Conservation (phyloP, 64 coral and sea anemone genomes). For the Montipora foliosa region DNA sequence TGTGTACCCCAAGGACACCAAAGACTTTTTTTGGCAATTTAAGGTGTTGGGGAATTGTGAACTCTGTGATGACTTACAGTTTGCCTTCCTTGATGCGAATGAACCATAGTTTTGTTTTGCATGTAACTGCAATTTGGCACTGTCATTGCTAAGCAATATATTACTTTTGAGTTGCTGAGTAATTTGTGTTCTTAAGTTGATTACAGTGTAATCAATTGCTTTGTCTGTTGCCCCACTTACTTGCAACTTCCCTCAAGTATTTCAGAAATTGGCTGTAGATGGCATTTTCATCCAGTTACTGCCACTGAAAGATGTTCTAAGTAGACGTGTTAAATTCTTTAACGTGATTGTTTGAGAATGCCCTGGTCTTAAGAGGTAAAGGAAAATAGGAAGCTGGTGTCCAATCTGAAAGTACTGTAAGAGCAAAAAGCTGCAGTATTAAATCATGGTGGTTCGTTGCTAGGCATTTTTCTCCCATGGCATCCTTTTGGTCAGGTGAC, state of each 20-base stretch:
- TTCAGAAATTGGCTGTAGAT: background rate
- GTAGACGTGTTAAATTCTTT: slow-evolving; percentile 36
- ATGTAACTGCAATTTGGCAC: slow-evolving; percentile 37
- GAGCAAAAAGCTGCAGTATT: background rate
- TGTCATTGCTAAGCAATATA: slow-evolving; percentile 3
- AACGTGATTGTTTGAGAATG: slow-evolving; percentile 26
- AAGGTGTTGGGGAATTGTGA: background rate
- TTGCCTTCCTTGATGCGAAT: background rate
- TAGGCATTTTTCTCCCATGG: too few species aligned
- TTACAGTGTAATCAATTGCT: background rate
- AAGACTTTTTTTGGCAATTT: slow-evolving; percentile 19
- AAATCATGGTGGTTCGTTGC: background rate
- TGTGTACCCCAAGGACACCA: slow-evolving; percentile 22
- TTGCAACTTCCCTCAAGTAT: background rate
- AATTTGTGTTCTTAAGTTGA: background rate
- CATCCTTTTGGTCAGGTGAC: too few species aligned
- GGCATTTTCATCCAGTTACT: slow-evolving; percentile 25
- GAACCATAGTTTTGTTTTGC: slow-evolving; percentile 11
- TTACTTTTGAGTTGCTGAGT: background rate
- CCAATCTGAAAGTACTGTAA: slow-evolving; percentile 17
- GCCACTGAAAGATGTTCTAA: slow-evolving; percentile 20
- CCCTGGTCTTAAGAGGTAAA: slow-evolving; percentile 46
- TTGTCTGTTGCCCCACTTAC: background rate
- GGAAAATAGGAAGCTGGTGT: slow-evolving; percentile 41
- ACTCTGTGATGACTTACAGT: background rate